These are phyloP conservation scores for Rhinolophus ferrumequinum DNA, from an alignment of 2,113 vertebrate genomes.

Conservation along the genomic window DNA sequence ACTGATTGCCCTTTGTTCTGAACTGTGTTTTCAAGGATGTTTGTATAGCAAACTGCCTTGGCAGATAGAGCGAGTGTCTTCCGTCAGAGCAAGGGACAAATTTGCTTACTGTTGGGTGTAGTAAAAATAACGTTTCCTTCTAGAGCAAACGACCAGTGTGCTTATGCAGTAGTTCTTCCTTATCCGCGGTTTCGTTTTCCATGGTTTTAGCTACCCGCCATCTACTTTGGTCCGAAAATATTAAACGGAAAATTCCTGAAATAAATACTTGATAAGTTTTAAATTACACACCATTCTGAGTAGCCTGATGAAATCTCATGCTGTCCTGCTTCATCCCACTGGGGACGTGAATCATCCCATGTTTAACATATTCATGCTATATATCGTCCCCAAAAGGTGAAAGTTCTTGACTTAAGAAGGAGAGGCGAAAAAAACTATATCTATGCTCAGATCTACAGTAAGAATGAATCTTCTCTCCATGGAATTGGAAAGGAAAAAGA, in stretches of 20 bases:
- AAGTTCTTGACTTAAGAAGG: not conserved
- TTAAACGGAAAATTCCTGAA: not conserved
- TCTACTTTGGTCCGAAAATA: not conserved
- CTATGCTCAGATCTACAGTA: not conserved
- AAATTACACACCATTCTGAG: too few relatives aligned
- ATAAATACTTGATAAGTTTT: not conserved
- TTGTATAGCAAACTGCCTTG: not conserved
- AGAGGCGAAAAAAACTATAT: not conserved
- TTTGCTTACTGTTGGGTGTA: not conserved
- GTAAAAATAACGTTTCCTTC: not conserved
- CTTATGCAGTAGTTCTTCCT: not conserved
- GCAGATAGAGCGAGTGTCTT: conserved; percentile 4
- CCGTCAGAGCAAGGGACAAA: not conserved
- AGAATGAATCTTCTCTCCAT: not conserved
- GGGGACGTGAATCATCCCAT: not conserved
- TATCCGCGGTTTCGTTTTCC: not conserved
- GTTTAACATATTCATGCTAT: not conserved
- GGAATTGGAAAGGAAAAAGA: not conserved
- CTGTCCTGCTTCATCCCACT: not conserved
- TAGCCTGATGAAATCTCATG: not conserved
- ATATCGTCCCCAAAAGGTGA: not conserved
- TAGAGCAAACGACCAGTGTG: not conserved
- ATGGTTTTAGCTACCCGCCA: not conserved
- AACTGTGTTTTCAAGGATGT: conserved; percentile 2
- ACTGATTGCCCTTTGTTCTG: not conserved